phyloP scores from a whole-genome alignment of 2,888 invertebrate genomes.

The Apamea crenata region DNA sequence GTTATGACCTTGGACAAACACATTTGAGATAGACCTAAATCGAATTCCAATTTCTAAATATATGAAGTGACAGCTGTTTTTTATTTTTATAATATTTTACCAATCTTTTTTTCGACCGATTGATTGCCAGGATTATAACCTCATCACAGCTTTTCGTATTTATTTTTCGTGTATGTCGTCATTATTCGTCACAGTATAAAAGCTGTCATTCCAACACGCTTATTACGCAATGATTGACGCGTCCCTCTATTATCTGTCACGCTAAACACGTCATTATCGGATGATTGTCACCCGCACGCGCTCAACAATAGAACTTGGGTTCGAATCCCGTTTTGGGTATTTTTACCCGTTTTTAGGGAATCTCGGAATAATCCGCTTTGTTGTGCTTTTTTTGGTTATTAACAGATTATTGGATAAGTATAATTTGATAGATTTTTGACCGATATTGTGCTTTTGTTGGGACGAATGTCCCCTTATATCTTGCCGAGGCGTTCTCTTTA shows the following conservation, averaged over 20 bases:
- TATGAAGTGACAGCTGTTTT: slow-evolving; percentile 39
- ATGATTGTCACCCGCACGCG: slow-evolving; percentile 72
- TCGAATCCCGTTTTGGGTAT: slow-evolving; percentile 70
- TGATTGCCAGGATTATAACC: slow-evolving; percentile 40
- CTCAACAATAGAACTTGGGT: slow-evolving; percentile 66
- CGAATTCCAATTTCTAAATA: slow-evolving; percentile 40
- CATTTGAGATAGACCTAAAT: slow-evolving; percentile 8
- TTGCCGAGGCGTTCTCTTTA: background rate
- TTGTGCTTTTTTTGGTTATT: slow-evolving; percentile 68
- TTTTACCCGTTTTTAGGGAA: slow-evolving; percentile 76
- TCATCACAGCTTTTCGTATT: slow-evolving; percentile 31
- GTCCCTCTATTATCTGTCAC: slow-evolving; percentile 67
- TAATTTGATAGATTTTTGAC: slow-evolving; percentile 62
- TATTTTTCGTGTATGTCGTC: slow-evolving; percentile 5
- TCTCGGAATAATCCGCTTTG: slow-evolving; percentile 66
- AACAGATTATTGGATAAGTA: slow-evolving; percentile 63
- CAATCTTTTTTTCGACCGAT: slow-evolving; percentile 2
- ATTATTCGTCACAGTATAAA: slow-evolving; percentile 28
- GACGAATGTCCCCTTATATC: slow-evolving; percentile 5
- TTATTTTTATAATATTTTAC: slow-evolving; percentile 1
- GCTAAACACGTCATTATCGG: slow-evolving; percentile 75
- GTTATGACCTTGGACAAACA: background rate
- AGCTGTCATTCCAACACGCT: slow-evolving; percentile 61
- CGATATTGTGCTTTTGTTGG: slow-evolving; percentile 47
- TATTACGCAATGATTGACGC: slow-evolving; percentile 74